These are phyloP conservation scores for Nudaria mundana DNA, from an alignment of 2,888 invertebrate species.

Conservation along the genomic window DNA sequence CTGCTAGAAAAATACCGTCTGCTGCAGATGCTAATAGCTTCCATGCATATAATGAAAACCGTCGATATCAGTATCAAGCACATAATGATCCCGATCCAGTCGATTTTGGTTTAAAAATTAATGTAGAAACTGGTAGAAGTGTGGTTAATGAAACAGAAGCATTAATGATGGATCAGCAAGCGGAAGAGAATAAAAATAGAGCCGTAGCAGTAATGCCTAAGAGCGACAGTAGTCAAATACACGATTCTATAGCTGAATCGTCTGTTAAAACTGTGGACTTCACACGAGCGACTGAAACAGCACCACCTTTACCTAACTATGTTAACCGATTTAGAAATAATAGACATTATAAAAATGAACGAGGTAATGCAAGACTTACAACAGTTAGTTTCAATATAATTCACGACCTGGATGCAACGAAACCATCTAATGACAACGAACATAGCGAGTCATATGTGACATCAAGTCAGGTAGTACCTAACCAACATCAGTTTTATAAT, in stretches of 20 bases:
- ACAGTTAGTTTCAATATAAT: constrained; percentile 69
- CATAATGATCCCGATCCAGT: constrained; percentile 4
- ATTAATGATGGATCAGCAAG: constrained; percentile 3
- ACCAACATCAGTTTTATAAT: constrained; percentile 47
- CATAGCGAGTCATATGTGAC: constrained; percentile 37
- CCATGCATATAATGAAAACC: constrained; percentile 12
- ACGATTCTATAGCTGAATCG: constrained; percentile 56
- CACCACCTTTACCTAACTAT: constrained; percentile 49
- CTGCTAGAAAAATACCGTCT: constrained; percentile 27
- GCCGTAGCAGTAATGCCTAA: constrained; percentile 27
- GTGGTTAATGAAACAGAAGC: constrained; percentile 9
- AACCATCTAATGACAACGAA: constrained; percentile 42
- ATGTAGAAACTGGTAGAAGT: constrained; percentile 10
- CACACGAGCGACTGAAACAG: constrained; percentile 27
- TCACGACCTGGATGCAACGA: constrained; percentile 56
- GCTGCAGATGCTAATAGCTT: constrained; percentile 20
- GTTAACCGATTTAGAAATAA: constrained; percentile 45
- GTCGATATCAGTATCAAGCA: constrained; percentile 5
- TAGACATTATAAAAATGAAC: constrained; percentile 41
- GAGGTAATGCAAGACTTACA: constrained; percentile 53
- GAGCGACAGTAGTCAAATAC: constrained; percentile 49
- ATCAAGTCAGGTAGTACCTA: constrained; percentile 34
- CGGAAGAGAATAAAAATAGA: constrained; percentile 10
- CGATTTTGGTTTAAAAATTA: constrained; percentile 5
- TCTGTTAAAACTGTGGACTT: constrained; percentile 48